These are phyloP conservation scores for Synanthedon vespiformis DNA, from an alignment of 2,888 invertebrate genomes.

Conservation along the genomic window DNA sequence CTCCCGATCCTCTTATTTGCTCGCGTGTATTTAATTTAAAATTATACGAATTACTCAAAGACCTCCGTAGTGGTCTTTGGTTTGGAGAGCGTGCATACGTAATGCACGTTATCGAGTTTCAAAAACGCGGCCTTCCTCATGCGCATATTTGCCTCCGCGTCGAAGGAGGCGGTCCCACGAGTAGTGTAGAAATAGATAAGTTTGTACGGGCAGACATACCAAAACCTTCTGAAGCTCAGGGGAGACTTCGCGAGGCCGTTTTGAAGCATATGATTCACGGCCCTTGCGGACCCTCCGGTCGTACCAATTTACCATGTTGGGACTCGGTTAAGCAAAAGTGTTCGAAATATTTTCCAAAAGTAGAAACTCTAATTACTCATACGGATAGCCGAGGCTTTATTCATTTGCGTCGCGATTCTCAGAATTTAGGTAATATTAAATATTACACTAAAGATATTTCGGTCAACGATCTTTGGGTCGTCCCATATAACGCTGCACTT, in stretches of 20 bases:
- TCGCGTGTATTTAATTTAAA: not conserved
- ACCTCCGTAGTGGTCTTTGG: not conserved
- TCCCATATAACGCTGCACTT: constrained; percentile 6
- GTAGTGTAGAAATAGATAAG: constrained; percentile 4
- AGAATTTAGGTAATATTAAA: not conserved
- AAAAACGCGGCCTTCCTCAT: constrained; percentile 4
- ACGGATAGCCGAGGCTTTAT: constrained; percentile 6
- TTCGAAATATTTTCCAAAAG: constrained; percentile 1
- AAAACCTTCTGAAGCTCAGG: not conserved
- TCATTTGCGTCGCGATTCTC: constrained; percentile 3
- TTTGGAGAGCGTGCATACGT: constrained; percentile 4
- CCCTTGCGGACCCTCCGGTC: constrained; percentile 4
- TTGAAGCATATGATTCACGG: constrained; percentile 8
- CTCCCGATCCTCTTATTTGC: not conserved
- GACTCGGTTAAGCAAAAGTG: not conserved
- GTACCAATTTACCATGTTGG: constrained; percentile 1
- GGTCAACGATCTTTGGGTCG: constrained; percentile 5
- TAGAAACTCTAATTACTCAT: constrained; percentile 1
- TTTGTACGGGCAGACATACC: constrained; percentile 3
- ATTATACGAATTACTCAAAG: not conserved
- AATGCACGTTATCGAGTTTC: constrained; percentile 5
- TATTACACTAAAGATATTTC: not conserved
- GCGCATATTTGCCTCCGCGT: constrained; percentile 3
- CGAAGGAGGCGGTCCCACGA: constrained; percentile 2
- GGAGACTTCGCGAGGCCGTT: constrained; percentile 1